Evolutionary conservation across 2,797 vertebrate species (phyloP).

Genomic region (Arvicola amphibius): DNA sequence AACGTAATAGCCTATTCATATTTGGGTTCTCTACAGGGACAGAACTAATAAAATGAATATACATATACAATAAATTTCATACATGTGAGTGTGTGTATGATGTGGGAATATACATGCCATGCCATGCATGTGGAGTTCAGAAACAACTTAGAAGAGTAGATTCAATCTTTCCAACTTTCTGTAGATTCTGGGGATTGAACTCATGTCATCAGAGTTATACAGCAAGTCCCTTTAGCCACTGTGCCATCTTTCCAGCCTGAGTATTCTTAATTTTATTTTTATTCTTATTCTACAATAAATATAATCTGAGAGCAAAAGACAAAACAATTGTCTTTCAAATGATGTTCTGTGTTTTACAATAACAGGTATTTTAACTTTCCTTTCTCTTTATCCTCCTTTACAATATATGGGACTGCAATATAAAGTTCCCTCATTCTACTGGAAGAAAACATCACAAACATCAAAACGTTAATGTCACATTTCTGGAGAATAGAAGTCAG

Average conservation of each 20-base stretch:
- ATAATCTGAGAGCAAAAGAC: neutral
- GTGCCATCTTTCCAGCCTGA: neutral
- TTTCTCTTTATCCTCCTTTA: neutral
- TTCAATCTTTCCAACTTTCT: neutral
- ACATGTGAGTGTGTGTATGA: neutral
- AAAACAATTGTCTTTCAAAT: constrained; percentile 1
- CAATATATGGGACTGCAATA: neutral
- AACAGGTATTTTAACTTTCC: neutral
- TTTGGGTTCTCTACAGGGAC: neutral
- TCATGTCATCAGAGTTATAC: neutral
- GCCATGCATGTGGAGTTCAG: neutral
- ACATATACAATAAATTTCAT: too few species aligned
- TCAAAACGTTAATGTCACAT: constrained; percentile 7
- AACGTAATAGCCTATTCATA: neutral
- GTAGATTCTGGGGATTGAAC: neutral
- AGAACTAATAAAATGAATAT: too few species aligned
- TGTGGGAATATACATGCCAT: neutral
- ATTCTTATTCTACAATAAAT: constrained; percentile 28
- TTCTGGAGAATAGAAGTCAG: neutral
- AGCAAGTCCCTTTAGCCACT: neutral
- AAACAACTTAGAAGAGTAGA: neutral
- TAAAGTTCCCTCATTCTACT: neutral
- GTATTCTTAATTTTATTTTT: neutral
- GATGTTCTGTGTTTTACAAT: neutral
- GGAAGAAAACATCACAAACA: neutral